A percentile compares a stretch with the other conserved stretches of the same genome.
These are phyloP conservation scores for Micromys minutus DNA, from an alignment of 2,113 vertebrate genomes.

Conservation along the genomic window DNA sequence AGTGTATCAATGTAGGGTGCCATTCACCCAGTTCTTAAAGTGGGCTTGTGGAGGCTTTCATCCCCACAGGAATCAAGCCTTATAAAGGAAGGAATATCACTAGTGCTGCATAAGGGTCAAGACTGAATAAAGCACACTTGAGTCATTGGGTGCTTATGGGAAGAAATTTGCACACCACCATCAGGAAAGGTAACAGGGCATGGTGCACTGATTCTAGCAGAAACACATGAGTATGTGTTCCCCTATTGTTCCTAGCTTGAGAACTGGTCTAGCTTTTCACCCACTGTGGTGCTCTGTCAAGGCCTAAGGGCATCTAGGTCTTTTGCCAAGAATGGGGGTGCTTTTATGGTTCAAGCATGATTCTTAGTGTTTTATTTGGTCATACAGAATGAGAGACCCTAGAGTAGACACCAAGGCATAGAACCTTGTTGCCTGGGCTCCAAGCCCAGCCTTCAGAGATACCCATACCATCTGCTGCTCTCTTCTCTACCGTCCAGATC, in stretches of 20 bases:
- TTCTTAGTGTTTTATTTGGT: rapidly evolving
- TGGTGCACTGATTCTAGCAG: rapidly evolving
- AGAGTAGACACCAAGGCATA: not conserved
- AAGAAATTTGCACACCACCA: not conserved
- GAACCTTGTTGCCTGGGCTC: not conserved
- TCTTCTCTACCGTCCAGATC: too few species aligned
- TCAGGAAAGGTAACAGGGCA: rapidly evolving
- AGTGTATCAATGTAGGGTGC: not conserved
- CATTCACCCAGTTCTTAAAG: not conserved
- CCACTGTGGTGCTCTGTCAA: rapidly evolving
- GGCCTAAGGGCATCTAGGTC: not conserved
- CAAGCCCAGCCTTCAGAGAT: not conserved
- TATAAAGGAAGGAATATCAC: rapidly evolving
- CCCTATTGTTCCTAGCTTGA: rapidly evolving
- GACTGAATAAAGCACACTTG: rapidly evolving
- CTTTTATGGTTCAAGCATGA: too few species aligned
- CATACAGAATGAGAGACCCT: rapidly evolving
- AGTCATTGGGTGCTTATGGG: rapidly evolving
- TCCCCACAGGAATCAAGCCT: not conserved
- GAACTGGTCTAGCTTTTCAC: rapidly evolving
- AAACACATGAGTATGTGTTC: rapidly evolving
- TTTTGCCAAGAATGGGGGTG: rapidly evolving
- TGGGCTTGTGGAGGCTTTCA: not conserved
- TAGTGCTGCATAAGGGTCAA: too few species aligned
- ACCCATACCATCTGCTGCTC: not conserved